phyloP scores from a whole-genome alignment of 2,797 vertebrate species.

The Melanogrammus aeglefinus region DNA sequence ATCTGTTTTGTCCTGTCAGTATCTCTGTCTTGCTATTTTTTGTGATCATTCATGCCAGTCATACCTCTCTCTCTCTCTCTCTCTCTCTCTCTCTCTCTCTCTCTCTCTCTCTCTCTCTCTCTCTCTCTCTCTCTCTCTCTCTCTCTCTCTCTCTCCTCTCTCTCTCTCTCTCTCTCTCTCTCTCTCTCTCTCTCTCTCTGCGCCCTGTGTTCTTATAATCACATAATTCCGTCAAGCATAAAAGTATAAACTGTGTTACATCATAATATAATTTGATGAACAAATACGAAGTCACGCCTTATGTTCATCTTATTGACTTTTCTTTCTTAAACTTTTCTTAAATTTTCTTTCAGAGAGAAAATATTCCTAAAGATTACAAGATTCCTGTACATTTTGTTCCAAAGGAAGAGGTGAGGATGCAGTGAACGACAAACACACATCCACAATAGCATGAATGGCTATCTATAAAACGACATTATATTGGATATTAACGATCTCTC shows the following conservation, averaged over 20 bases:
- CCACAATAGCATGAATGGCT: background rate
- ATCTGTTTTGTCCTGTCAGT: background rate
- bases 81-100: too few species aligned
- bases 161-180: too few species aligned
- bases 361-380: constrained; percentile 82
- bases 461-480: background rate
- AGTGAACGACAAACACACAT: background rate
- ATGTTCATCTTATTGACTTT: background rate
- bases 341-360: constrained; percentile 69
- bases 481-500: background rate
- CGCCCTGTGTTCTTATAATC: background rate
- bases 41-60: too few species aligned
- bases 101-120: too few species aligned
- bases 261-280: background rate
- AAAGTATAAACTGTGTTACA: background rate
- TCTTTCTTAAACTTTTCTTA: constrained; percentile 23
- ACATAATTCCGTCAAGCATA: background rate
- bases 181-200: background rate
- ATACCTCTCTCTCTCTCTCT: background rate
- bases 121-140: too few species aligned
- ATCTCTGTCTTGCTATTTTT: background rate
- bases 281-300: background rate
- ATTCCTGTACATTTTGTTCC: constrained; percentile 75
- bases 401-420: constrained; percentile 71
- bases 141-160: background rate